Evolutionary conservation across 2,888 invertebrate genomes (phyloP), one percentile per base, ranked within the genome.

Genomic region (Thysanoteuthis rhombus): DNA sequence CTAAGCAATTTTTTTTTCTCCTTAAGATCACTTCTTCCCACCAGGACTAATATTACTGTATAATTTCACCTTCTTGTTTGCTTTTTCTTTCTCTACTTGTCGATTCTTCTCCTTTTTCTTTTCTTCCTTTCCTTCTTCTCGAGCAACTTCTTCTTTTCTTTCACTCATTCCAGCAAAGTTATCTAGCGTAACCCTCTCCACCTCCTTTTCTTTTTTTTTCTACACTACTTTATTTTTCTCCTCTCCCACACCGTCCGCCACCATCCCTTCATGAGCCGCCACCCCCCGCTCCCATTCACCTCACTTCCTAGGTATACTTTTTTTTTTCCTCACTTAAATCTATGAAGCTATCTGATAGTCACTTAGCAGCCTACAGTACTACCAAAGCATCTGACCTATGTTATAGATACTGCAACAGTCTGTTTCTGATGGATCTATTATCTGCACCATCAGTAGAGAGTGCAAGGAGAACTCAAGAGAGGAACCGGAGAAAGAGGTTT

Each of bases 261-360:
- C 10, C 12, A 16, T n/a, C n/a, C 75, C n/a, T 25, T 6, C 58
- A 25, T 32, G 25, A 25, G 28, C 58, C 16, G 16, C 8, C n/a
- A 58, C 58, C 16, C n/a, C 8, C n/a, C 75, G 0, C n/a, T n/a
- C 8, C n/a, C n/a, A n/a, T 75, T 12, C n/a, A 75, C 16, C 75
- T 4, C 75, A n/a, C 75, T 16, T 75, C 75, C n/a, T 36, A 1
- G 8, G 19, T 25, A 52, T 25, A 25, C 25, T 12, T 75, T 75
- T 75, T 75, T 75, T 75, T 75, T 75, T 32, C 19, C n/a, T 75
- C n/a, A 75, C 36, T 36, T 19, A 75, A 75, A 75, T n/a, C 75
- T 75, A n/a, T 75, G 75, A 75, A 75, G 75, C n/a, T 75, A 75
- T 75, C 75, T 75, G 75, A 75, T 75, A 75, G 75, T 75, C 75